These are phyloP conservation scores for Pundamilia nyererei DNA, from an alignment of 2,113 vertebrate species.

Conservation along the genomic window DNA sequence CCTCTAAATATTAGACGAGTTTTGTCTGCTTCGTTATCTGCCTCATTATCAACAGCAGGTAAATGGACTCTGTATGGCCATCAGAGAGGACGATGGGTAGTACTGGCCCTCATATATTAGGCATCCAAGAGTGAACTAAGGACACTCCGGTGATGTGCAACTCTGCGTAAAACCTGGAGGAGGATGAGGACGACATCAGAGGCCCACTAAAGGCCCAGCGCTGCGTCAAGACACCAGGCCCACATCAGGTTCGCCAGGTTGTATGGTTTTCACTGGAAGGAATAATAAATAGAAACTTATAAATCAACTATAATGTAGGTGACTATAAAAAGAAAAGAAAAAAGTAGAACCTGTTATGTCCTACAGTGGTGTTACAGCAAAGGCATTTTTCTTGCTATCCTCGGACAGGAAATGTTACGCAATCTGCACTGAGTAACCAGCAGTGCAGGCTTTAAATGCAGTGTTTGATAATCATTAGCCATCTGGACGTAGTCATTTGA, in stretches of 20 bases:
- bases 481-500: constrained; percentile 77
- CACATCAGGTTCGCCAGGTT: constrained; percentile 43
- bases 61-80: constrained; percentile 65
- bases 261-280: constrained; percentile 25
- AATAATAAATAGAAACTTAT: neutral
- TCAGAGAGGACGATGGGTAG: constrained; percentile 60
- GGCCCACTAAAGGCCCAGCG: neutral
- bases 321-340: neutral
- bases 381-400: constrained; percentile 8
- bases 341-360: neutral
- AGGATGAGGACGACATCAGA: neutral
- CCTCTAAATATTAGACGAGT: constrained; percentile 70
- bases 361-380: neutral
- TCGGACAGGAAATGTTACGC: constrained; percentile 18
- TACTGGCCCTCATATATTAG: constrained; percentile 60
- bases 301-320: neutral
- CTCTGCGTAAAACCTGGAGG: neutral
- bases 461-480: constrained; percentile 62
- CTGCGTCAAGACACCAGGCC: neutral
- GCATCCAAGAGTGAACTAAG: neutral
- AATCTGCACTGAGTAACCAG: constrained; percentile 11
- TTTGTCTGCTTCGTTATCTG: constrained; percentile 68
- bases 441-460: constrained; percentile 41
- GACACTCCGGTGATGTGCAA: neutral
- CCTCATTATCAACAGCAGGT: constrained; percentile 85